Evolutionary conservation across 2,888 invertebrate species (phyloP).

Genomic region (Frankliniella intonsa): DNA sequence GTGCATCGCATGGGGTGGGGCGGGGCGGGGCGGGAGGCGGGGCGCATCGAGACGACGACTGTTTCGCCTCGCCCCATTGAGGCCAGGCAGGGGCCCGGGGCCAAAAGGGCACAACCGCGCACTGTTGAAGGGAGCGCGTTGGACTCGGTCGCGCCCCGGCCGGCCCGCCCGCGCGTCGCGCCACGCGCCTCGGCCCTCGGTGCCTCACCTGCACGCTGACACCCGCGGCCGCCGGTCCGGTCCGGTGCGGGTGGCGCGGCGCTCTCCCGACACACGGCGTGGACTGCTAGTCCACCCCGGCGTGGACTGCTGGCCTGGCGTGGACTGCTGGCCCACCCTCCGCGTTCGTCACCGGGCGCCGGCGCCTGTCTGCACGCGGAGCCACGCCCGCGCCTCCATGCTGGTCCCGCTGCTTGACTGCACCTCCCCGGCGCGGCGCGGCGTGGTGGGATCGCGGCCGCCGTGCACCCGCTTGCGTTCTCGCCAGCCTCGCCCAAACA

Average conservation of each 20-base stretch:
- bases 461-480: neutral
- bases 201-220: too few relatives aligned
- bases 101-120: neutral
- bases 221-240: neutral
- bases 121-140: neutral
- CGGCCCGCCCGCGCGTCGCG: neutral
- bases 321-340: neutral
- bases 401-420: neutral
- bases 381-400: neutral
- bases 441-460: neutral
- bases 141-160: neutral
- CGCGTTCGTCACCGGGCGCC: too few relatives aligned
- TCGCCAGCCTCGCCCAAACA: constrained; percentile 13
- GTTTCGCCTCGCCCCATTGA: too few relatives aligned
- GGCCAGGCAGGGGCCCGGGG: too few relatives aligned
- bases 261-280: neutral
- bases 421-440: too few relatives aligned
- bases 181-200: too few relatives aligned
- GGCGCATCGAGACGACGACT: too few relatives aligned
- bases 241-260: neutral
- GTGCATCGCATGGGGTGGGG: neutral
- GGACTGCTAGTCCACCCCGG: neutral
- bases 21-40: neutral
- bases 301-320: neutral
- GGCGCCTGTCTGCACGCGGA: neutral